A percentile compares a stretch with the other conserved stretches of the same genome.
Conservation (phyloP, 2,888 invertebrate genomes). For the Syritta pipiens region DNA sequence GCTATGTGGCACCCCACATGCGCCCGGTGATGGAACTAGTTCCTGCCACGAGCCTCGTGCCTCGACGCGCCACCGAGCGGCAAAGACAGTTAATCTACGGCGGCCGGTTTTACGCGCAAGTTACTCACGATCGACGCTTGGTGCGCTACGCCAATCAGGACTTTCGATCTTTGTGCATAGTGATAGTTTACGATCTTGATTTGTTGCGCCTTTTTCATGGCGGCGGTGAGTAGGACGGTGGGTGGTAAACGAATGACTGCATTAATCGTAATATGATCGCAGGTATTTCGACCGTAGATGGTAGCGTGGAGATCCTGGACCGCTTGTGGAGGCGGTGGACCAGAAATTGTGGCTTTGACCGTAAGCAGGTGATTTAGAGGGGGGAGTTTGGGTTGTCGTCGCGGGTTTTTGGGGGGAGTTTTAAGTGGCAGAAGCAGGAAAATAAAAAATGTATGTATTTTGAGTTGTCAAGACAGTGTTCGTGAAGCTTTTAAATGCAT, state of each 20-base stretch:
- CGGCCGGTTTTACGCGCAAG: conserved; percentile 55
- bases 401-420: no score
- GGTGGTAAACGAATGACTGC: conserved; percentile 53
- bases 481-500: no score
- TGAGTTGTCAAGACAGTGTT: no score
- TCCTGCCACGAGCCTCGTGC: conserved; percentile 39
- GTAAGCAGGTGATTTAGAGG: no score
- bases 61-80: no score
- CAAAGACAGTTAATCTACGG: conserved; percentile 25
- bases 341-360: no score
- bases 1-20: conserved; percentile 50
- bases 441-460: no score
- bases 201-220: conserved; percentile 2
- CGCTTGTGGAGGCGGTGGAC: no score
- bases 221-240: conserved; percentile 6
- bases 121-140: conserved; percentile 22
- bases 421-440: no score
- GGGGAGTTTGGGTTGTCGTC: no score
- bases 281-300: no score
- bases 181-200: conserved; percentile 55
- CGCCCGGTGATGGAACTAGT: conserved; percentile 42
- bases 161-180: conserved; percentile 60
- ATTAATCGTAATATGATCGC: conserved; percentile 64
- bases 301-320: no score
- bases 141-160: conserved; percentile 43